Percentiles rank a stretch among this genome's conserved stretches.
These are phyloP conservation scores for Clarias fuscus DNA, from an alignment of 2,797 vertebrate species.

Conservation along the genomic window DNA sequence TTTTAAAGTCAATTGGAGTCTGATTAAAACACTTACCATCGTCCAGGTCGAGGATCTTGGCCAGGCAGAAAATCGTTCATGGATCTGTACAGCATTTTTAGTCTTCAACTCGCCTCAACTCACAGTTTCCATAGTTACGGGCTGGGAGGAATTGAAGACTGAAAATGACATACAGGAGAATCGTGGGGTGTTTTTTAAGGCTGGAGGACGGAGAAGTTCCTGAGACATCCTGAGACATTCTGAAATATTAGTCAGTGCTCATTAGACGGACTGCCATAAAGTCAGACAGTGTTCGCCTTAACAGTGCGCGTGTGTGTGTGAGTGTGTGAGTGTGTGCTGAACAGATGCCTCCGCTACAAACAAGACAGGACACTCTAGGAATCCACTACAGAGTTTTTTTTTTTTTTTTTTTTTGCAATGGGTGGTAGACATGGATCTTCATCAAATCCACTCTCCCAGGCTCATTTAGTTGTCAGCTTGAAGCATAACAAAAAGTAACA, in stretches of 20 bases:
- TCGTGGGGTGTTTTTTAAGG: constrained; percentile 20
- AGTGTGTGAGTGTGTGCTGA: neutral
- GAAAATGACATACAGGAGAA: constrained; percentile 81
- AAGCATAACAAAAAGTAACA: neutral
- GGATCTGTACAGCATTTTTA: constrained; percentile 81
- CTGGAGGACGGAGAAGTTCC: constrained; percentile 24
- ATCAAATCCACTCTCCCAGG: neutral
- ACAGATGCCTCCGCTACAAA: neutral
- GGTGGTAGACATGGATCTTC: neutral
- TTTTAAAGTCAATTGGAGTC: neutral
- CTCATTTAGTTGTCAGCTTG: constrained; percentile 4
- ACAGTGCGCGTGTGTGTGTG: no score
- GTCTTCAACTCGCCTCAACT: constrained; percentile 88
- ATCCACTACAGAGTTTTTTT: neutral
- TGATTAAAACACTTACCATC: constrained; percentile 38
- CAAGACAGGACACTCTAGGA: neutral
- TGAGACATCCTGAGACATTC: constrained; percentile 1
- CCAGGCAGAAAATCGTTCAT: constrained; percentile 65
- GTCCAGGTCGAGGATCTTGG: constrained; percentile 16
- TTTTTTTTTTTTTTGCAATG: neutral
- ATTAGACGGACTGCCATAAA: neutral
- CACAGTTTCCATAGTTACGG: constrained; percentile 74
- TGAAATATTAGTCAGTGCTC: constrained; percentile 26
- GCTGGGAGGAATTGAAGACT: constrained; percentile 89
- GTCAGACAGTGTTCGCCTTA: neutral